Evolutionary conservation across 2,797 vertebrate species (phyloP), one percentile per base, ranked within the genome.

Genomic region (Cossypha heuglini): DNA sequence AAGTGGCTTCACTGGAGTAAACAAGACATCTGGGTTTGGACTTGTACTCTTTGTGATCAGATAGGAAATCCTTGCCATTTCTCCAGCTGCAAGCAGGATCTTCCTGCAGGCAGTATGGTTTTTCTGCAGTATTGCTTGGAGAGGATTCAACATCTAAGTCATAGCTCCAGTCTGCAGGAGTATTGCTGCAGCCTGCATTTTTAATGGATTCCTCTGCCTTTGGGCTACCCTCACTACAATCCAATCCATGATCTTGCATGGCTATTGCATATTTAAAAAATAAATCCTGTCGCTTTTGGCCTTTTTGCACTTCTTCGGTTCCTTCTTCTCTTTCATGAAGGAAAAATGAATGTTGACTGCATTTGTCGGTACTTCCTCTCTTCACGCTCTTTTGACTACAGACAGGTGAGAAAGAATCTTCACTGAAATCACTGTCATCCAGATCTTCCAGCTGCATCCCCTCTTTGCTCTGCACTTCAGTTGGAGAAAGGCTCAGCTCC

Each of bases 351-450:
- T 61, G 80, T 33, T 96, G 78, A 7, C 86, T 95, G 28, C 88
- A 88, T 55, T 97, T 96, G 28, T 66, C 71, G 52, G 43, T 29
- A 18, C 48, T 93, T 62, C 80, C 88, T 29, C 54, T 96, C 83
- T 97, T 94, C 29, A 75, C 12, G 0, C 80, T 95, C 72, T 96
- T 97, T 51, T 97, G 96, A 93, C 49, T 96, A 31, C 97, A 96
- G 26, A 90, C 28, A 26, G 95, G 97, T 24, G 98, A 98, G 78
- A 98, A 98, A n/a, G 98, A 98, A 75, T 98, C 98, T 92, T 98
- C 98, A 67, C 98, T 98, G 91, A 98, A 98, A 92, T 98, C 98
- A 21, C 98, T 98, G 93, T 98, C 98, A 42, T 98, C 98, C 14
- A 96, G 85, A 21, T 98, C 98, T 79, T 98, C 98, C 16, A 95